These are phyloP conservation scores for Triplophysa tibetana DNA, from an alignment of 2,113 vertebrate species.

Conservation along the genomic window DNA sequence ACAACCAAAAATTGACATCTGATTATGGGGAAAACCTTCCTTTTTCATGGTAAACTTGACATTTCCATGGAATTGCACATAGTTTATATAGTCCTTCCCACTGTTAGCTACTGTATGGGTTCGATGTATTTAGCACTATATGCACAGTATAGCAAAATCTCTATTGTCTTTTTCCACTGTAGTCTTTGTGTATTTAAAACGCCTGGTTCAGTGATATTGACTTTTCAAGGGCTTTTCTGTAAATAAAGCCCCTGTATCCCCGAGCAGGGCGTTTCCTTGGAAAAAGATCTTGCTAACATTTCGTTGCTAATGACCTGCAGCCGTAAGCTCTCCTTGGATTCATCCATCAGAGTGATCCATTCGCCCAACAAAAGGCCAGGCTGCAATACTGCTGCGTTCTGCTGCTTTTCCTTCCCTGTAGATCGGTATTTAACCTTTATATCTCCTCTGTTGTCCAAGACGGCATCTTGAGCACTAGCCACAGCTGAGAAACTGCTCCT, in stretches of 20 bases:
- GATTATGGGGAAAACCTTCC: too few relatives aligned
- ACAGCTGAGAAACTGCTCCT: background rate
- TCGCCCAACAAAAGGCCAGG: constrained; percentile 35
- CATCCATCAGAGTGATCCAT: constrained; percentile 45
- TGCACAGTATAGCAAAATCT: too few relatives aligned
- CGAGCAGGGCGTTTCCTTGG: background rate
- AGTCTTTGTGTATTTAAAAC: background rate
- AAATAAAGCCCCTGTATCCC: constrained; percentile 23
- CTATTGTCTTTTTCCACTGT: background rate
- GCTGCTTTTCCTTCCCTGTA: constrained; percentile 51
- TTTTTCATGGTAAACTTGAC: too few relatives aligned
- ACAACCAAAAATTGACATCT: too few relatives aligned
- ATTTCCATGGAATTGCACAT: too few relatives aligned
- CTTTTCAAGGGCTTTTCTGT: constrained; percentile 7
- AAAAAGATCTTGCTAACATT: constrained; percentile 37
- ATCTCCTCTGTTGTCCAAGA: constrained; percentile 58
- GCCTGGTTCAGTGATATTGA: background rate
- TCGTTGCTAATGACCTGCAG: constrained; percentile 42
- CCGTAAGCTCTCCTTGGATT: constrained; percentile 17
- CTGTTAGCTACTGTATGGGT: too few relatives aligned
- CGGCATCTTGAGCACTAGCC: constrained; percentile 22
- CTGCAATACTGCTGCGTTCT: constrained; percentile 27
- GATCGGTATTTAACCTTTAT: constrained; percentile 69
- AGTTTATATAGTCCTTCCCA: too few relatives aligned
- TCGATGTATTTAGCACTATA: too few relatives aligned